Evolutionary conservation across 1,140 invertebrate genomes (phyloP), one percentile per base, ranked within the genome.

Genomic region (Heterodera schachtii): DNA sequence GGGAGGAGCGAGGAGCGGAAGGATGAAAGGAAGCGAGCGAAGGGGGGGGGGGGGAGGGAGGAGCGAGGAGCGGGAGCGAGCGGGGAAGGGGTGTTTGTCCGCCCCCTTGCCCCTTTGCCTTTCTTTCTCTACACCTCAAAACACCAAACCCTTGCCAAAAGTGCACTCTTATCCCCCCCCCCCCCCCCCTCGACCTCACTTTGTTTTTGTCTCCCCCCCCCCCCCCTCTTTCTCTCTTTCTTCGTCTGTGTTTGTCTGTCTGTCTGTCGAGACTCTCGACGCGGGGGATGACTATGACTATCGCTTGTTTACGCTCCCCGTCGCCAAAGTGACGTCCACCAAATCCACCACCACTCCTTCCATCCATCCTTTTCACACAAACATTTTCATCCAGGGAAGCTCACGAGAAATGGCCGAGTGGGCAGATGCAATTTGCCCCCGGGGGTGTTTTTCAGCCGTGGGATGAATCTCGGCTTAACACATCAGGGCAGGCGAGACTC

Each of bases 191-290:
- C 49, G 44, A 43, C 43, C 64, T 76, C 44, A 19, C 66, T 57
- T 76, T 76, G 74, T 76, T 76, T 76, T 76, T 52, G 49, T 47
- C 66, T 16, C 19, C 49, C 74, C 49, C 19, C 44, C 16, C 6
- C 47, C 46, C 73, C 52, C 46, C 43, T n/a, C 46, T 49, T 21
- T 31, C 31, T 31, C 31, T 31, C 31, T 31, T 31, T 31, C 64
- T 47, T n/a, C 57, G 49, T 44, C n/a, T 31, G 74, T 46, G 64
- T 75, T 43, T 75, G 11, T n/a, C 57, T 74, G 73, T 74, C 57
- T 75, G 74, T 46, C 44, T 75, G 73, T 74, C 73, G 46, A 16
- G 57, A 60, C 57, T 60, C 57, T 60, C 57, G 57, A 64, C 57
- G 19, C 13, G 57, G 16, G 11, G 16, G 57, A 19, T 31, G 31